Percentiles rank a stretch among this genome's conserved stretches.
phyloP scores from a whole-genome alignment of 1,140 invertebrate genomes.

The Brachionus plicatilis region DNA sequence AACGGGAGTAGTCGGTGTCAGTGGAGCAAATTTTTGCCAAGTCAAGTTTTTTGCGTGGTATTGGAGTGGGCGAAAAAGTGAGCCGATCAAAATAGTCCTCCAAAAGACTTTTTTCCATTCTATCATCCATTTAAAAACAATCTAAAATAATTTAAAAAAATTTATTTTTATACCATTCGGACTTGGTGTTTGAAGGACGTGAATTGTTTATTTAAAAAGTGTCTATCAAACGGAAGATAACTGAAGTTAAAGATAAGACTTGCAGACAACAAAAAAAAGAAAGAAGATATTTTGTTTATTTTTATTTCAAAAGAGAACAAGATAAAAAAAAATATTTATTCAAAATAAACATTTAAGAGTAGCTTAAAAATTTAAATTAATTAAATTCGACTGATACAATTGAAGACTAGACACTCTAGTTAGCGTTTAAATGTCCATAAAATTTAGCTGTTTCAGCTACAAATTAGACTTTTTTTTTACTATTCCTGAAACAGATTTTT shows the following conservation, averaged over 20 bases:
- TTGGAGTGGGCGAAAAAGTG: neutral
- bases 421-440: neutral
- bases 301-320: neutral
- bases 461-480: neutral
- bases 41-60: neutral
- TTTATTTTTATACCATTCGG: neutral
- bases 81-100: constrained; percentile 5
- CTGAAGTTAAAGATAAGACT: neutral
- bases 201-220: neutral
- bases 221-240: neutral
- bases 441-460: constrained; percentile 3
- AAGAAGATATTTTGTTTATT: neutral
- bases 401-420: neutral
- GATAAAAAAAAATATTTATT: neutral
- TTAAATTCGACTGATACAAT: constrained; percentile 22
- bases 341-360: constrained; percentile 5
- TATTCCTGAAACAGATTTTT: constrained; percentile 28
- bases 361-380: neutral
- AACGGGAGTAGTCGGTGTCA: neutral
- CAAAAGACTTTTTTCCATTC: neutral
- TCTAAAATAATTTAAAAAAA: neutral
- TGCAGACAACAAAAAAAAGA: neutral
- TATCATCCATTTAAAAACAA: neutral
- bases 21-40: neutral
- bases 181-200: neutral